Conservation (phyloP, 2,888 invertebrate species). For the Pasiphila rectangulata region DNA sequence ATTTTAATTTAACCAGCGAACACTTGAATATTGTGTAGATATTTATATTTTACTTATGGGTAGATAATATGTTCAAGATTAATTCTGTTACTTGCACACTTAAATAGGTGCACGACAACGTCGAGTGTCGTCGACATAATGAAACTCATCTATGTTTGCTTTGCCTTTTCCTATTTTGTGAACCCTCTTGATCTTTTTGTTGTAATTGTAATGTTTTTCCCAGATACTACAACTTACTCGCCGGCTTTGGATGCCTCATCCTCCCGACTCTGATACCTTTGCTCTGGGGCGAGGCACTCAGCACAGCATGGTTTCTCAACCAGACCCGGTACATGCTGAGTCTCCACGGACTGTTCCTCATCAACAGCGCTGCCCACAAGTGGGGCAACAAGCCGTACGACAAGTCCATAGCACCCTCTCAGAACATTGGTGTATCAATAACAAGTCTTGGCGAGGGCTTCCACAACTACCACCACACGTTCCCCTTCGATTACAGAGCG, state of each 20-base stretch:
- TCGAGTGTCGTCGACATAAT: too few species aligned
- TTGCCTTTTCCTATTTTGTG: too few species aligned
- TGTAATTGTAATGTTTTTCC: too few species aligned
- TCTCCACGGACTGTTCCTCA: constrained; percentile 65
- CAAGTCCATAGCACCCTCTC: constrained; percentile 35
- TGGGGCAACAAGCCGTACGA: constrained; percentile 69
- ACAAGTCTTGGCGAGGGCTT: constrained; percentile 40
- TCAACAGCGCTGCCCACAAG: constrained; percentile 82
- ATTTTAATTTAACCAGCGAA: too few species aligned
- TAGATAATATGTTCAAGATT: too few species aligned
- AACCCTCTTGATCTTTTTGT: too few species aligned
- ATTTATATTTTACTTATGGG: too few species aligned
- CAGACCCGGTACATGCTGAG: constrained; percentile 11
- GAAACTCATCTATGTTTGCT: too few species aligned
- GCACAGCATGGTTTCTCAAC: constrained; percentile 13
- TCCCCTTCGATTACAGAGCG: constrained; percentile 43
- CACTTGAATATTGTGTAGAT: too few species aligned
- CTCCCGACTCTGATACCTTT: constrained; percentile 25
- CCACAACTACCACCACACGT: constrained; percentile 47
- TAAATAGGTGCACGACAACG: too few species aligned
- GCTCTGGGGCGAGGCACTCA: constrained; percentile 11
- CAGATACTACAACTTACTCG: constrained; percentile 9
- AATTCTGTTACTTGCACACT: too few species aligned
- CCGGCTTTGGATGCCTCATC: constrained; percentile 10
- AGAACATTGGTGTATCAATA: constrained; percentile 22